Evolutionary conservation across 2,888 invertebrate species (phyloP), one percentile per base, ranked within the genome.

Genomic region (Philhelius pedissequus): DNA sequence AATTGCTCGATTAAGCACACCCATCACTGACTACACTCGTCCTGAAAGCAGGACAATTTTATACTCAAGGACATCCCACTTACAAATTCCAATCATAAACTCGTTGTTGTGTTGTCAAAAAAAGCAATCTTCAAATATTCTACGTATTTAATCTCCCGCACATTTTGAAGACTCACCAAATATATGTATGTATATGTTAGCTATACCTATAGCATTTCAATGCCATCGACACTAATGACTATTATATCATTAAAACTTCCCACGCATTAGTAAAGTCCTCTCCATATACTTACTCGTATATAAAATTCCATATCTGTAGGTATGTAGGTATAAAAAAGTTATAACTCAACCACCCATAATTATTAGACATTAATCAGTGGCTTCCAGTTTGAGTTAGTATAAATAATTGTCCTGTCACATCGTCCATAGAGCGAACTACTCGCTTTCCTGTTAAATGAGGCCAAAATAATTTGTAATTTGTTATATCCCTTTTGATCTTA

Each of bases 391-490:
- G 9, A 18, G 18, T 48, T 20, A 48, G 11, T 64, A n/a, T n/a
- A 45, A 60, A 60, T 60, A 43, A 40, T 50, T 62, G 5, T 25
- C 5, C 5, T 3, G 52, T 68, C 68, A 62, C 54, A 50, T 56
- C 18, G 60, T 48, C 32, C 27, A 27, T 69, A n/a, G n/a, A n/a
- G n/a, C n/a, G n/a, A 35, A 60, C 40, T 52, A 27, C 25, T 27
- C 4, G 20, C 4, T 58, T 54, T 40, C 30, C 35, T 43, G 76
- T 81, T 71, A 66, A 81, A 81, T 81, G 81, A 70, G 45, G 62
- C 20, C 56, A 75, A 80, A 81, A 56, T 48, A 56, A 81, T 81
- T 66, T 71, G 15, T 60, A 52, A 66, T 60, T 64, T 64, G 30
- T 70, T 45, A 27, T 30, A 27, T 4, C 22, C 15, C 9, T 58